Evolutionary conservation across 2,888 invertebrate genomes (phyloP), one percentile per base, ranked within the genome.

Genomic region (Eueremaeus valkanovi): DNA sequence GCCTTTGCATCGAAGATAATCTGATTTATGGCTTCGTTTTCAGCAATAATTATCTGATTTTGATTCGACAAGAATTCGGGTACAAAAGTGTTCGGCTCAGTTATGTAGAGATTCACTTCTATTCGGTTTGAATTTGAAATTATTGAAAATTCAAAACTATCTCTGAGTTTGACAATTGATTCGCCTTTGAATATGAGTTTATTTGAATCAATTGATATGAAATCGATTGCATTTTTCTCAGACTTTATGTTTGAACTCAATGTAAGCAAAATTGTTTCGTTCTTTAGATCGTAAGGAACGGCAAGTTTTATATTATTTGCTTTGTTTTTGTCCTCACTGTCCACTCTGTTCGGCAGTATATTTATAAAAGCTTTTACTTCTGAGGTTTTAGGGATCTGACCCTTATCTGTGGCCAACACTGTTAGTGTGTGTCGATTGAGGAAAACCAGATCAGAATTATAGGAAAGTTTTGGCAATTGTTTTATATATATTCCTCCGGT

Each of bases 11-110:
- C 31, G 6, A 93, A 84, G 78, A 96, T 92, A 0, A 91, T 89
- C 0, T 92, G 90, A 2, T 93, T 92, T 0, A 92, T 85, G 0
- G 92, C 90, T 82, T 92, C 92, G 83, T 93, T 93, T 86, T 96
- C 95, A 0, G 92, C 91, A 0, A 96, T 92, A 77, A 92, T 90
- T 0, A 92, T 93, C 85, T 93, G 92, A 83, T 93, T 93, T 80
- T 90, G 91, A 11, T 79, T 78, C 0, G 91, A 91, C 8, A 90
- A 90, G 82, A 95, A 96, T 73, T 88, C 88, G 0, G 96, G 96
- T 0, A 88, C 86, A 81, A 89, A 87, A 55, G 86, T 85, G 83
- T 96, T 96, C 82, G 92, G 91, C 1, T 92, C 93, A 0, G 94
- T 93, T 0, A 93, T 89, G 16, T 27, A 70, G 24, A 74, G 21